These are phyloP conservation scores for Anthopleura xanthogrammica DNA, from an alignment of 92 coral and sea anemone genomes.

Conservation along the genomic window DNA sequence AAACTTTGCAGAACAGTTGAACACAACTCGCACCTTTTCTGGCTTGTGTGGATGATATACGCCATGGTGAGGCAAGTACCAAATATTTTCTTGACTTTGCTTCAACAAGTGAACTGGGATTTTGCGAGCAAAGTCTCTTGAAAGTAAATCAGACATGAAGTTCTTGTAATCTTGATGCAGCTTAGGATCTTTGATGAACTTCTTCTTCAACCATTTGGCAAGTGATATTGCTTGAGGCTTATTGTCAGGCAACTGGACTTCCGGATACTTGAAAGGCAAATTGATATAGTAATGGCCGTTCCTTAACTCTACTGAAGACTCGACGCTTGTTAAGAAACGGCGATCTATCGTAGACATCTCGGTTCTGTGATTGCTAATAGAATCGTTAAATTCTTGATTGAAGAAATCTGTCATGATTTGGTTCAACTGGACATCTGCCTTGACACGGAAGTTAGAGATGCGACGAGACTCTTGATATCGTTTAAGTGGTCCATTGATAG, in stretches of 20 bases:
- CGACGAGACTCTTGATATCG: slow-evolving; percentile 8
- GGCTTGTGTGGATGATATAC: not conserved
- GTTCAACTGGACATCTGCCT: slow-evolving; percentile 32
- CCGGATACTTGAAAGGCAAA: slow-evolving; percentile 32
- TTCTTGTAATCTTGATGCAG: slow-evolving; percentile 7
- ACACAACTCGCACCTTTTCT: slow-evolving; percentile 10
- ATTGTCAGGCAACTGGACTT: slow-evolving; percentile 31
- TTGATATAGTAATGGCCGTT: slow-evolving; percentile 42
- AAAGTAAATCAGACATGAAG: slow-evolving; percentile 6
- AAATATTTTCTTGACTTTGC: not conserved
- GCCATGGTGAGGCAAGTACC: slow-evolving; percentile 14
- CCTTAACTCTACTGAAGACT: slow-evolving; percentile 23
- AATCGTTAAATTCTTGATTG: slow-evolving; percentile 40
- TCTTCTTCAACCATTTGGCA: slow-evolving; percentile 16
- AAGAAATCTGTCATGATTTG: slow-evolving; percentile 32
- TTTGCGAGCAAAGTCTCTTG: slow-evolving; percentile 4
- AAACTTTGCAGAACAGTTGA: slow-evolving; percentile 1
- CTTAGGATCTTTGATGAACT: not conserved
- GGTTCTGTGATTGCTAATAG: slow-evolving; percentile 16
- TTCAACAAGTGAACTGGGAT: not conserved
- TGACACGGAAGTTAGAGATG: slow-evolving; percentile 25
- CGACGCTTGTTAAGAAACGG: slow-evolving; percentile 28
- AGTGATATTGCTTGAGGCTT: slow-evolving; percentile 12
- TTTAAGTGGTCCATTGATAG: slow-evolving; percentile 39
- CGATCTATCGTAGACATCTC: not conserved